phyloP scores from a whole-genome alignment of 2,113 vertebrate species.

The Podocnemis expansa region DNA sequence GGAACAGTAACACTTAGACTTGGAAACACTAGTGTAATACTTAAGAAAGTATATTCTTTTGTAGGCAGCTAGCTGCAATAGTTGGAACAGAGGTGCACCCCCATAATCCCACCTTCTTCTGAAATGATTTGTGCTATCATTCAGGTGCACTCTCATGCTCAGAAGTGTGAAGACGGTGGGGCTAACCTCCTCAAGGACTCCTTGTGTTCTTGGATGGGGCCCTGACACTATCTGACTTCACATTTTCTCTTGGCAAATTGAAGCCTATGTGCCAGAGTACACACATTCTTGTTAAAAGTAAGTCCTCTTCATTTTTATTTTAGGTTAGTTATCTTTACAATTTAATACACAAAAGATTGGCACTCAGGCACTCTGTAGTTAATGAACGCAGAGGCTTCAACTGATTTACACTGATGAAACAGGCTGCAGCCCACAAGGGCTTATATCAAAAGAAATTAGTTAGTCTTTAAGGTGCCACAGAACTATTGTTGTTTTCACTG shows the following conservation, averaged over 20 bases:
- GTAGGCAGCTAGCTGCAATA: neutral
- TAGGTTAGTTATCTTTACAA: neutral
- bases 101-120: neutral
- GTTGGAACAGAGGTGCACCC: neutral
- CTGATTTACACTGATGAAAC: too few species aligned
- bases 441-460: too few species aligned
- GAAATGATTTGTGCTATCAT: neutral
- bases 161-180: fast-evolving
- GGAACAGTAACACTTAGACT: too few species aligned
- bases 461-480: too few species aligned
- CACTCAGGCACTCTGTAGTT: neutral
- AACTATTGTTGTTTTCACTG: too few species aligned
- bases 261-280: neutral
- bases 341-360: neutral
- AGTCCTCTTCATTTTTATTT: neutral
- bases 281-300: neutral
- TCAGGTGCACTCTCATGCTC: neutral
- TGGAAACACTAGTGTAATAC: neutral
- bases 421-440: too few species aligned
- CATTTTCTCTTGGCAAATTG: neutral
- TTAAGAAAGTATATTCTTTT: neutral
- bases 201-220: neutral
- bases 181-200: neutral
- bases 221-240: neutral
- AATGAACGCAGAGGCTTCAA: neutral